Percentiles rank a stretch among this genome's conserved stretches.
phyloP scores from a whole-genome alignment of 2,113 vertebrate genomes.

The Cathartes aura region DNA sequence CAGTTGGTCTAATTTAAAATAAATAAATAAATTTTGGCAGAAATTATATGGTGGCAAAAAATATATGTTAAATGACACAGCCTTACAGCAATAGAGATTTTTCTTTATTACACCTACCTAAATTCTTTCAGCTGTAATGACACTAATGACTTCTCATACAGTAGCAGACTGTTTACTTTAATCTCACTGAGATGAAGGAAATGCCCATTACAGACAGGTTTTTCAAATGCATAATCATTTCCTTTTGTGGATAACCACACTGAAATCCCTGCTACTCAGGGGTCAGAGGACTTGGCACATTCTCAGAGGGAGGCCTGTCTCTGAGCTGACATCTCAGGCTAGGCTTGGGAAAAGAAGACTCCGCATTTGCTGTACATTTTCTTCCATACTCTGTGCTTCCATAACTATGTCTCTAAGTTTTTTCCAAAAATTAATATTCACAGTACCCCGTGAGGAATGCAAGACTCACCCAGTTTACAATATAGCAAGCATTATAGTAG shows the following conservation, averaged over 20 bases:
- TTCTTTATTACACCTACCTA: neutral
- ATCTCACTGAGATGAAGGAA: conserved; percentile 2
- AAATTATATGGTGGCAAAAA: neutral
- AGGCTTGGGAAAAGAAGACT: neutral
- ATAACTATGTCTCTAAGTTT: neutral
- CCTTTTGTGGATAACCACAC: neutral
- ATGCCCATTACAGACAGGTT: neutral
- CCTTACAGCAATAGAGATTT: neutral
- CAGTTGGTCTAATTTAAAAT: neutral
- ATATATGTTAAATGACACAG: neutral
- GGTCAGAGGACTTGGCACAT: neutral
- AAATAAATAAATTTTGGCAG: neutral
- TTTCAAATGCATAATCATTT: neutral
- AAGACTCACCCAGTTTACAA: neutral
- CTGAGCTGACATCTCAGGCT: neutral
- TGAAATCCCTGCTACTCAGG: neutral
- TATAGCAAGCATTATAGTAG: neutral
- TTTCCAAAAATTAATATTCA: neutral
- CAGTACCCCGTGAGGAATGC: neutral
- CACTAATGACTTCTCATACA: neutral
- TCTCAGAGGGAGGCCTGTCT: neutral
- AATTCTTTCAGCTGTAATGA: neutral
- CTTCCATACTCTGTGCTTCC: neutral
- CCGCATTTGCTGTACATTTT: neutral
- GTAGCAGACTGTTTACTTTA: neutral